Percentiles rank a stretch among this genome's conserved stretches.
phyloP scores from a whole-genome alignment of 1,140 invertebrate genomes.

The Notospermus geniculatus region DNA sequence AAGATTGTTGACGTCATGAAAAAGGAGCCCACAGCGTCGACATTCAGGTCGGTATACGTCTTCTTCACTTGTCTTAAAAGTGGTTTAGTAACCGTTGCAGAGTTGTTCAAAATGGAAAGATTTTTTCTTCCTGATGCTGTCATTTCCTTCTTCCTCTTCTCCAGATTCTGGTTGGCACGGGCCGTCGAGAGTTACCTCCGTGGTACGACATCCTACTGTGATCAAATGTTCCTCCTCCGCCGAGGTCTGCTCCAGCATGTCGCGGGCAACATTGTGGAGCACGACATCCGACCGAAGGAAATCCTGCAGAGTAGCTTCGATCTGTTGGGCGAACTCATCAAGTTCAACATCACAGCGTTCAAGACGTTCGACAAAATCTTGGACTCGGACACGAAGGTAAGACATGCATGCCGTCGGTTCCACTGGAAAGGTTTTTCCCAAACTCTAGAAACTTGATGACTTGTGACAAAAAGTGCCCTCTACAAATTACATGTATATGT shows the following conservation, averaged over 20 bases:
- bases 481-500: too few species aligned
- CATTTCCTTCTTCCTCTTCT: conserved; percentile 8
- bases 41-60: conserved; percentile 46
- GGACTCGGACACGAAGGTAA: conserved; percentile 44
- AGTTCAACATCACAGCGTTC: conserved; percentile 59
- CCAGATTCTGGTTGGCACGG: conserved; percentile 58
- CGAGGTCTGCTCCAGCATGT: conserved; percentile 56
- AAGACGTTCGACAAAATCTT: conserved; percentile 52
- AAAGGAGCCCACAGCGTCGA: conserved; percentile 55
- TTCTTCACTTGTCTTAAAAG: not conserved
- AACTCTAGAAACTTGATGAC: too few species aligned
- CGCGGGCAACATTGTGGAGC: conserved; percentile 52
- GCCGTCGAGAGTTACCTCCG: conserved; percentile 59
- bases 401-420: too few species aligned
- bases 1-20: conserved; percentile 59
- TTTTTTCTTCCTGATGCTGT: too few species aligned
- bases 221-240: conserved; percentile 58
- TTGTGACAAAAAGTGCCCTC: too few species aligned
- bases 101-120: too few species aligned
- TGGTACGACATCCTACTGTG: conserved; percentile 56
- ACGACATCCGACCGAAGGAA: conserved; percentile 57
- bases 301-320: conserved; percentile 60
- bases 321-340: conserved; percentile 58
- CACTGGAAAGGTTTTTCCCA: too few species aligned
- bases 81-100: too few species aligned